Base-by-base conservation (phyloP, 2,113 vertebrate species). In the Catharus bicknelli region DNA sequence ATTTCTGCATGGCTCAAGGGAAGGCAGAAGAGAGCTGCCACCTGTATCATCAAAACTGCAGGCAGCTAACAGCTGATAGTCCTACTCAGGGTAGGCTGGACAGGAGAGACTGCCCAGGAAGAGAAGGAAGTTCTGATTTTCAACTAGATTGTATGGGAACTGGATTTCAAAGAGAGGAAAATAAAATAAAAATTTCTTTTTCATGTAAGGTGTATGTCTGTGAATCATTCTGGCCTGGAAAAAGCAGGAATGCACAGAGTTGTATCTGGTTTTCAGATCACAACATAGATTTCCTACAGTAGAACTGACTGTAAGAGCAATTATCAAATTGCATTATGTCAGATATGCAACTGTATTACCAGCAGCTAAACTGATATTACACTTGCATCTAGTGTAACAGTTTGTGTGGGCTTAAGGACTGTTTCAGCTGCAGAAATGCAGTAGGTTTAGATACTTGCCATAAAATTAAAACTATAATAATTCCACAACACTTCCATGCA, bases 181-280 rank as follows among this genome's bases (percentile, higher is more conserved):
- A 79, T 13, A 62, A n/a, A 16, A 9, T 2, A 47, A 48, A 7
- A 10, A 15, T 11, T 73, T 63, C 32, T 21, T 73, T 40, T 53
- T 20, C 10, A 10, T 17, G 30, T 32, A 34, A 81, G 27, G 7
- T 27, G 8, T 30, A 32, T 0, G 0, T 25, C 53, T 32, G 32
- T 43, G 34, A 77, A 29, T 40, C 21, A 68, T 59, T 73, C n/a
- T 69, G 36, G 12, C 34, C 34, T 36, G 64, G 45, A 63, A 90
- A 77, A 15, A 73, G 10, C 21, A 64, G 32, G 16, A 77, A 32
- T 45, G 5, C 14, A 17, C 0, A 1, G 45, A 82, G 25, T 4
- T 55, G 2, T 55, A 19, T 5, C 40, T 55, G 45, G 16, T 82
- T 55, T 78, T 69, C 55, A 82, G 54, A 27, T 11, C 25, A 59